phyloP scores from a whole-genome alignment of 1,140 invertebrate species.

The Procambarus virginalis region DNA sequence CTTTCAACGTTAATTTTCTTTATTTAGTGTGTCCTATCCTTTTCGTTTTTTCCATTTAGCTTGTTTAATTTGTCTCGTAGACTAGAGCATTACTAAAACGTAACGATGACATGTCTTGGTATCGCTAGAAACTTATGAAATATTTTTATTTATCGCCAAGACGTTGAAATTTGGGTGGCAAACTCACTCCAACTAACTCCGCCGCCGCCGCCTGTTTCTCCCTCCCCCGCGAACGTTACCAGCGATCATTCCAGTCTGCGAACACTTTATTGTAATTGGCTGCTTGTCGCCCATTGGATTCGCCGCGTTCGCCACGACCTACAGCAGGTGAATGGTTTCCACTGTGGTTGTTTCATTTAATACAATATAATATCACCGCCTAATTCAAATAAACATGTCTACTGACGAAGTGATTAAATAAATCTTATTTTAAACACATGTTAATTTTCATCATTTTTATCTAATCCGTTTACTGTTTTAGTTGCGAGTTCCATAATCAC shows the following conservation, averaged over 20 bases:
- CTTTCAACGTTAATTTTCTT: background rate
- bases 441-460: no score
- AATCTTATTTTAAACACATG: no score
- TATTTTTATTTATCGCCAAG: background rate
- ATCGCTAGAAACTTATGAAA: background rate
- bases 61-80: slow-evolving; percentile 38
- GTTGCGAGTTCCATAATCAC: no score
- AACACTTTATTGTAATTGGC: background rate
- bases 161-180: background rate
- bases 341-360: background rate
- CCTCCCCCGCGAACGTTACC: background rate
- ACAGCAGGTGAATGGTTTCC: background rate
- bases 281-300: background rate
- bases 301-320: background rate
- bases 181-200: background rate
- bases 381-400: background rate
- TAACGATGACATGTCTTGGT: slow-evolving; percentile 1
- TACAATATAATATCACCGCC: background rate
- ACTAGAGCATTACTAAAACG: slow-evolving; percentile 40
- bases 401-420: background rate
- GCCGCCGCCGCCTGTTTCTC: background rate
- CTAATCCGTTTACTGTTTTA: no score
- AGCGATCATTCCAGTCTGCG: background rate
- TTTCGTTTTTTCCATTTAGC: slow-evolving; percentile 38
- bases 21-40: slow-evolving; percentile 24